Evolutionary conservation across 2,113 vertebrate species (phyloP), one percentile per base, ranked within the genome.

Genomic region (Meles meles): DNA sequence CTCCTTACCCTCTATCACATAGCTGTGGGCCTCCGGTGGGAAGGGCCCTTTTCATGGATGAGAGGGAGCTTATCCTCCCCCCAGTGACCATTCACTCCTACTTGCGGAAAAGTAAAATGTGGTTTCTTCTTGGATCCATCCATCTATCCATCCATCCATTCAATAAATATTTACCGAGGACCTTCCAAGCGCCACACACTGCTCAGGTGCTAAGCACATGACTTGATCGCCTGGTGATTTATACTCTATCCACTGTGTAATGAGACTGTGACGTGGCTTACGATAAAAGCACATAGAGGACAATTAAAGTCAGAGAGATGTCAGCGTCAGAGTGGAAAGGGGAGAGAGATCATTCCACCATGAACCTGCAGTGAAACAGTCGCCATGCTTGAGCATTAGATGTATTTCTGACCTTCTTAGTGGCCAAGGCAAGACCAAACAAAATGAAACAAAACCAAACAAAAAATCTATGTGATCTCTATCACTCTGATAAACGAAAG

Each of bases 1-100:
- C 21, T 10, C 0, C 37, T 55, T 17, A 1, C 1, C 8, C 13
- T 21, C 18, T 5, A 10, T 21, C 59, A 23, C 34, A 5, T 0
- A 1, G 18, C 61, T 23, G 4, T 3, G 47, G 44, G 15, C 49
- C 18, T 21, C 1, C 5, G 1, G 10, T 52, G 34, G 52, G 11
- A 37, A 31, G 47, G 0, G 42, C 7, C 39, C 47, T 52, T 27
- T 17, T 2, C 42, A 15, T 6, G 21, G 31, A 8, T 42, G 17
- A 59, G n/a, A 1, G 47, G 25, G 76, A 15, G 23, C 61, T 42
- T 31, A 8, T 3, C 11, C 59, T n/a, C 67, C 90, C 59, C 61
- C 83, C 92, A 6, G 93, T 92, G 86, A 76, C 44, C 90, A 37
- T 12, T n/a, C 9, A 3, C 29, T 57, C 31, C 34, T 34, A 79